Conservation (phyloP, 2,113 vertebrate genomes). For the Rhea americana region DNA sequence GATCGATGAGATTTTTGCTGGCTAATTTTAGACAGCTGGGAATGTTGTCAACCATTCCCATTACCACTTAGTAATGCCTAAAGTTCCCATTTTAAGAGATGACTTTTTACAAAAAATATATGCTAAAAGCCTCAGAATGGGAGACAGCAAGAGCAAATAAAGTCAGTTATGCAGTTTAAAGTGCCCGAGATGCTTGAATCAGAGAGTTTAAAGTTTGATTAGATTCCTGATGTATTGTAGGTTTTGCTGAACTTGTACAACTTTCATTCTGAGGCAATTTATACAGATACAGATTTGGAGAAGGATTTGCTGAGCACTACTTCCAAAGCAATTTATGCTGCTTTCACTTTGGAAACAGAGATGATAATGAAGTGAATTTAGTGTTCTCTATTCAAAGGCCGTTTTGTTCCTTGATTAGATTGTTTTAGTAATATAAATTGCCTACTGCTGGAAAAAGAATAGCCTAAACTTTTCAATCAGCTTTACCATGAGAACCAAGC, state of each 20-base stretch:
- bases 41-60: not conserved
- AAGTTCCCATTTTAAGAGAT: not conserved
- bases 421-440: constrained; percentile 56
- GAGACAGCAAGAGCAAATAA: not conserved
- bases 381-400: constrained; percentile 32
- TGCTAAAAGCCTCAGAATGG: not conserved
- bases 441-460: not conserved
- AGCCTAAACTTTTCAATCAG: constrained; percentile 33
- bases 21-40: not conserved
- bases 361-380: constrained; percentile 42
- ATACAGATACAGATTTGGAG: constrained; percentile 12
- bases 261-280: constrained; percentile 1
- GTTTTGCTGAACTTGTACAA: constrained; percentile 22
- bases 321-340: constrained; percentile 29
- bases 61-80: not conserved
- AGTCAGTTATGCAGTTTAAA: not conserved
- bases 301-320: constrained; percentile 14
- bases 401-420: constrained; percentile 25
- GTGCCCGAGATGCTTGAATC: not conserved
- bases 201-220: not conserved
- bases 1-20: not conserved
- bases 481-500: not conserved
- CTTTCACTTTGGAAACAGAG: constrained; percentile 38
- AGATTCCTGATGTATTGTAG: not conserved
- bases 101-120: not conserved